Percentiles rank a stretch among this genome's conserved stretches.
Conservation (phyloP, 2,888 invertebrate species). For the Torymus auratus region DNA sequence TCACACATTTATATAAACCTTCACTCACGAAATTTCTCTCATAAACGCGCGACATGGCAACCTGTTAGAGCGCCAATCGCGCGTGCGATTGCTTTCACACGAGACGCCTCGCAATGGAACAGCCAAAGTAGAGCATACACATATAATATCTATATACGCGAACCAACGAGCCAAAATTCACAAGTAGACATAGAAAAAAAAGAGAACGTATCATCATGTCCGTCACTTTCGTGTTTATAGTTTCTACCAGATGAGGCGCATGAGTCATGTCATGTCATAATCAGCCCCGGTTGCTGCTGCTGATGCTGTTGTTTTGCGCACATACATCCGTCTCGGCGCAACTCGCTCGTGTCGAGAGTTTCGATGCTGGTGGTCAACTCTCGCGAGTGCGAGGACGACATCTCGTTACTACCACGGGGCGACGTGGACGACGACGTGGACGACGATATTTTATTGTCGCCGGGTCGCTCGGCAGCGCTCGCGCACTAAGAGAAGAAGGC, state of each 20-base stretch:
- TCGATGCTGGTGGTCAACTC: not conserved
- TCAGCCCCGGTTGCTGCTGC: conserved; percentile 36
- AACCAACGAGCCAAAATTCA: too few species aligned
- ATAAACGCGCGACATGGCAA: too few species aligned
- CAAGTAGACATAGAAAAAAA: too few species aligned
- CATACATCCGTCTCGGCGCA: not conserved
- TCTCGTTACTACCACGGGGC: not conserved
- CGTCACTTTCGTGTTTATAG: conserved; percentile 64
- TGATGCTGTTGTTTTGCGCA: not conserved
- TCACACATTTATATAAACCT: too few species aligned
- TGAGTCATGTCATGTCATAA: conserved; percentile 72
- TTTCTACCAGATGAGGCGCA: conserved; percentile 69
- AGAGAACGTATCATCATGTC: not conserved
- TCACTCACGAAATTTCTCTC: too few species aligned
- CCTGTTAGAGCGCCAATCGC: too few species aligned
- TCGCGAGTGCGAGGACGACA: conserved; percentile 14
- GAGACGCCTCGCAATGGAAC: too few species aligned
- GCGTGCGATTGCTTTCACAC: too few species aligned
- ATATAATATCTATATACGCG: conserved; percentile 21
- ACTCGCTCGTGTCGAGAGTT: not conserved
- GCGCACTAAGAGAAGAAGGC: conserved; percentile 79
- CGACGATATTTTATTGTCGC: not conserved
- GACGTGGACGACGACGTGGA: not conserved
- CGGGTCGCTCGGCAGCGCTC: not conserved
- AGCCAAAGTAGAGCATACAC: not conserved